A percentile compares a stretch with the other conserved stretches of the same genome.
Conservation (phyloP, 2,113 vertebrate genomes). For the Tamias sibiricus region DNA sequence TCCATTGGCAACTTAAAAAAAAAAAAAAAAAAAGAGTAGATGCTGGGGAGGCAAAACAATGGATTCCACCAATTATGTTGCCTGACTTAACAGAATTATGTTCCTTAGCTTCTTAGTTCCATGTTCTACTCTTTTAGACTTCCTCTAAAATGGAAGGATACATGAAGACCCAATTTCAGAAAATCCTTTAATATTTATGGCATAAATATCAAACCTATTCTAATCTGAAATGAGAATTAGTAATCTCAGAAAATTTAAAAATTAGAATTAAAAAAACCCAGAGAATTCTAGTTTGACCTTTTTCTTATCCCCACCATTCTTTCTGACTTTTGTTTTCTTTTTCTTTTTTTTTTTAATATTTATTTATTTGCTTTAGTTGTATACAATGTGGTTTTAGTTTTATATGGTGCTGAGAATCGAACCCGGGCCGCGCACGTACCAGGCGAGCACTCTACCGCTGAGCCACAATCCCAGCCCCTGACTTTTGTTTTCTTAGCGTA, state of each 20-base stretch:
- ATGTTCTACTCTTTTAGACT: neutral
- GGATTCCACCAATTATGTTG: neutral
- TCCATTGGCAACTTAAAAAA: too few species aligned
- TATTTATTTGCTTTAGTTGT: too few species aligned
- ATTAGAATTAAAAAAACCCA: neutral
- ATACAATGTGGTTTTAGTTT: too few species aligned
- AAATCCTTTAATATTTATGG: neutral
- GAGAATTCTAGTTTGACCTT: neutral
- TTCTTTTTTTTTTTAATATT: too few species aligned
- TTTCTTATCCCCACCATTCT: neutral
- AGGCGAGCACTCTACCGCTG: too few species aligned
- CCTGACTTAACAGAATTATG: neutral
- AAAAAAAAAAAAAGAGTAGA: too few species aligned
- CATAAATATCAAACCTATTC: neutral
- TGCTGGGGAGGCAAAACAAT: neutral
- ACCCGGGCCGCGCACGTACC: too few species aligned
- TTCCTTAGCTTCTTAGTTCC: neutral
- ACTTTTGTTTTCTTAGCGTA: constrained; percentile 1
- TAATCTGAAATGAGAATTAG: neutral
- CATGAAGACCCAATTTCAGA: neutral
- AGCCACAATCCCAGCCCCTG: too few species aligned
- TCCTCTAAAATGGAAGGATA: neutral
- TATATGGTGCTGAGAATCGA: too few species aligned
- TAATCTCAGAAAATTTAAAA: neutral
- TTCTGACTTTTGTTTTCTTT: too few species aligned